These are phyloP conservation scores for Galemys pyrenaicus DNA, from an alignment of 2,113 vertebrate genomes.

Conservation along the genomic window DNA sequence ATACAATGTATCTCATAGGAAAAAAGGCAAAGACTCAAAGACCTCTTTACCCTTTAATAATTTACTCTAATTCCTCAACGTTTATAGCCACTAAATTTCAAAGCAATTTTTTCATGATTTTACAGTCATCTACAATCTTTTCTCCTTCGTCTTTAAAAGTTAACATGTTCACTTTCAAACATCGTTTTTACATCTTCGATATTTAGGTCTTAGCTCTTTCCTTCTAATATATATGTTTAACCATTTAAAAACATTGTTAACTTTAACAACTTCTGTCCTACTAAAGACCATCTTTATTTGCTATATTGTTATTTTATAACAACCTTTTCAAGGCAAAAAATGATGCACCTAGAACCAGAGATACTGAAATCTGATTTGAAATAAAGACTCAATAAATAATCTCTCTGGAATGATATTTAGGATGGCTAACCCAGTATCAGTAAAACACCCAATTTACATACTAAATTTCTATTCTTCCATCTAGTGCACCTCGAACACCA, in stretches of 20 bases:
- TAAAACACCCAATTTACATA: slow-evolving; percentile 37
- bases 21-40: background rate
- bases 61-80: background rate
- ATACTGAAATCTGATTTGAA: background rate
- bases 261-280: background rate
- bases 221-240: background rate
- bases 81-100: background rate
- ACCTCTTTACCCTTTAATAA: background rate
- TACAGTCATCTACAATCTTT: background rate
- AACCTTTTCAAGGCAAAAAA: slow-evolving; percentile 24
- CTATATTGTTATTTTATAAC: slow-evolving; percentile 22
- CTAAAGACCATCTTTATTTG: background rate
- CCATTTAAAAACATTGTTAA: background rate
- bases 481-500: slow-evolving; percentile 1
- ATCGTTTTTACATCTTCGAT: background rate
- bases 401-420: background rate
- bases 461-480: slow-evolving; percentile 23
- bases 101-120: background rate
- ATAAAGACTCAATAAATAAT: slow-evolving; percentile 9
- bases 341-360: slow-evolving; percentile 4
- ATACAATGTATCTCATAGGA: background rate
- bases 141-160: background rate
- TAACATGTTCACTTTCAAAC: background rate
- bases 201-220: background rate
- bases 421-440: background rate